phyloP scores from a whole-genome alignment of 1,140 invertebrate genomes.

The Drosophila guanche region DNA sequence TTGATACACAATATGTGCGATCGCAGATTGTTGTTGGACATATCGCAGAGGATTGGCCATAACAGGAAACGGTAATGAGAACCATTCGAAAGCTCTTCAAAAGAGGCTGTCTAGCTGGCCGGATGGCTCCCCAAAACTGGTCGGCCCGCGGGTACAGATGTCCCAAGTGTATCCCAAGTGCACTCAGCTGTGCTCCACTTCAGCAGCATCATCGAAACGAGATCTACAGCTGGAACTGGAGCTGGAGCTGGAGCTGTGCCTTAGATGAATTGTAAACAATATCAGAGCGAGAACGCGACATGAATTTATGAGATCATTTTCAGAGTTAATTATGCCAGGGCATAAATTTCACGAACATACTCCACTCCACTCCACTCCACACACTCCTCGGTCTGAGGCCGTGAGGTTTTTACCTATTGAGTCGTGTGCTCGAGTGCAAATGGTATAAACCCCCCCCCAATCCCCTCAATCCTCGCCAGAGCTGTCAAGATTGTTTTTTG shows the following conservation, averaged over 20 bases:
- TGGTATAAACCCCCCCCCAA: no score
- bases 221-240: slow-evolving; percentile 3
- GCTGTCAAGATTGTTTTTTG: slow-evolving; percentile 52
- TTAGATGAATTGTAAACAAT: slow-evolving; percentile 61
- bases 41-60: slow-evolving; percentile 25
- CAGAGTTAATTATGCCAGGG: slow-evolving; percentile 76
- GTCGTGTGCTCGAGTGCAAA: slow-evolving; percentile 61
- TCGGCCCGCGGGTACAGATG: slow-evolving; percentile 13
- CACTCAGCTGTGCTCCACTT: slow-evolving; percentile 69
- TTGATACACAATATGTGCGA: slow-evolving; percentile 20
- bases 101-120: neutral
- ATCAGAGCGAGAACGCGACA: slow-evolving; percentile 56
- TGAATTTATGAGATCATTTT: slow-evolving; percentile 81
- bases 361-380: slow-evolving; percentile 2
- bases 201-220: slow-evolving; percentile 17
- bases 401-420: slow-evolving; percentile 17
- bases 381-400: neutral
- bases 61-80: slow-evolving; percentile 55
- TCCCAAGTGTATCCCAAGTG: slow-evolving; percentile 45
- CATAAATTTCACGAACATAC: slow-evolving; percentile 66
- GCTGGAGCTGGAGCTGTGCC: slow-evolving; percentile 3
- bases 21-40: slow-evolving; percentile 29
- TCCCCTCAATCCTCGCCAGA: no score
- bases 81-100: slow-evolving; percentile 44
- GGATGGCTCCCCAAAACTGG: neutral